Base-by-base conservation (phyloP, 2,113 vertebrate genomes). In the Bagarius yarrelli region DNA sequence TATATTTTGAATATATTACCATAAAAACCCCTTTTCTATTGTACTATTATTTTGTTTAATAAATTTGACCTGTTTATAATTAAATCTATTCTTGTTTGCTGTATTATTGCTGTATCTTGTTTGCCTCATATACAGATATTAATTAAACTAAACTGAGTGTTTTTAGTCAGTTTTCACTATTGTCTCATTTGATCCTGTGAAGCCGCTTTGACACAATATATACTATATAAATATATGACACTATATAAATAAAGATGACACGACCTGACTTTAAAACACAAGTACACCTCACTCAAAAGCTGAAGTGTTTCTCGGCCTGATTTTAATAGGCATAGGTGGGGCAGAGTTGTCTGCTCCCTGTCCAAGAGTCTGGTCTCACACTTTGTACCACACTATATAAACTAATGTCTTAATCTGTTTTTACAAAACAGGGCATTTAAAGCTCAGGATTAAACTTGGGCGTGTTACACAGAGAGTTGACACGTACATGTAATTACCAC, bases 281-380 rank as follows among this genome's bases (percentile, higher is more conserved):
- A 87, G 19, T 34, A 27, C 57, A 71, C 76, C 79, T 63, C 83
- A 77, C 40, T 83, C 83, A 88, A 88, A 88, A 82, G 83, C 85
- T 83, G 76, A 81, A 83, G 83, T 73, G 72, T 85, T 70, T 56
- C 85, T 80, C 32, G 14, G 79, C 83, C 91, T 92, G 89, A 91
- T 91, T 91, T 89, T 92, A 91, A 90, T 83, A 88, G 84, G 80
- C 78, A 82, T 71, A 82, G 69, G 63, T 78, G 70, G 67, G 87
- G 27, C 78, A 86, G 83, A 88, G 83, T 86, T 85, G 83, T 87
- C 89, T 91, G 90, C 86, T 89, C 87, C 81, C 66, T 73, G 84
- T 87, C 84, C 86, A 86, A 81, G 83, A 82, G 83, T 83, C 70
- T 76, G 57, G 77, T 82, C 83, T 83, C 83, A 85, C 83, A 84